phyloP scores from a whole-genome alignment of 2,888 invertebrate species.

The Diaphora mendica region DNA sequence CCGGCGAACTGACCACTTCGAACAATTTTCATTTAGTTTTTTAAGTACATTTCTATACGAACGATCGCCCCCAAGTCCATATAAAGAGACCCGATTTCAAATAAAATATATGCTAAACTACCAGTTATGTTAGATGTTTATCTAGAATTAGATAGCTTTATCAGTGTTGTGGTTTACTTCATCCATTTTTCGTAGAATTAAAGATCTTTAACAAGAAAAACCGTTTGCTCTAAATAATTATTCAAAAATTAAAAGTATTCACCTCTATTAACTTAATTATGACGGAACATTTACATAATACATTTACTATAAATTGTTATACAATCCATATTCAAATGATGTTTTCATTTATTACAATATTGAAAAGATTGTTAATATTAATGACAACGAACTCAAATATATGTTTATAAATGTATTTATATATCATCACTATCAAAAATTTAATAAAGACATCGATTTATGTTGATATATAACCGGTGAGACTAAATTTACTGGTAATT shows the following conservation, averaged over 20 bases:
- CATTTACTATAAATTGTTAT: background rate
- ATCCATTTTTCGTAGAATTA: background rate
- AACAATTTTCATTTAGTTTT: background rate
- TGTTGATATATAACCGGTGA: background rate
- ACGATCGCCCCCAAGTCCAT: background rate
- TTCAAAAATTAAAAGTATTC: background rate
- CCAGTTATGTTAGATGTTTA: background rate
- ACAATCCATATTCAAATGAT: conserved; percentile 13
- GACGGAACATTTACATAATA: conserved; percentile 1
- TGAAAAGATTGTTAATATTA: conserved; percentile 24
- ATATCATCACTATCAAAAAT: background rate
- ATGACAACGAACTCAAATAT: conserved; percentile 2
- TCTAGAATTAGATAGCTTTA: background rate
- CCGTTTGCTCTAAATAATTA: background rate
- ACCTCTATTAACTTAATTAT: background rate
- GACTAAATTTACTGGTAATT: background rate
- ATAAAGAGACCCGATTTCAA: background rate
- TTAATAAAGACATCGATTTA: background rate
- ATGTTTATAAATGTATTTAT: background rate
- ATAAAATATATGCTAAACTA: background rate
- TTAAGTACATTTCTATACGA: background rate
- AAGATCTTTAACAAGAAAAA: background rate
- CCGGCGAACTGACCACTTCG: background rate
- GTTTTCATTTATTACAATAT: conserved; percentile 21
- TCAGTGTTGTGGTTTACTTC: background rate